Percentiles rank a stretch among this genome's conserved stretches.
phyloP scores from a whole-genome alignment of 2,113 vertebrate species.

The Ameiurus melas region DNA sequence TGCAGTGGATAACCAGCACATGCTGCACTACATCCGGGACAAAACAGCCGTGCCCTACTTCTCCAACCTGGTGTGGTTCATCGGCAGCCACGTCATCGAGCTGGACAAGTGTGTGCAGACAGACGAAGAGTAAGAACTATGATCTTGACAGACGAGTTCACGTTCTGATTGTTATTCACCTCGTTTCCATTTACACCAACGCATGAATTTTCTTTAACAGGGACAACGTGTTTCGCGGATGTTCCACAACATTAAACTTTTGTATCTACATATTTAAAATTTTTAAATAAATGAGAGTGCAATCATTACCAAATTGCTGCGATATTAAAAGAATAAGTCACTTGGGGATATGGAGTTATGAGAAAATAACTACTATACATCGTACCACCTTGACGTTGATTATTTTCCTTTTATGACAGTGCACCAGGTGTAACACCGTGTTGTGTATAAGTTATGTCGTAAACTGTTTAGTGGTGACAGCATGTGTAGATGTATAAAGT shows the following conservation, averaged over 20 bases:
- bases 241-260: neutral
- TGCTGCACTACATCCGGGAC: conserved; percentile 98
- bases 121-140: conserved; percentile 91
- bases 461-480: neutral
- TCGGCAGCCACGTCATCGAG: conserved; percentile 96
- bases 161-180: neutral
- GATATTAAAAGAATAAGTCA: neutral
- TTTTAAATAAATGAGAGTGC: neutral
- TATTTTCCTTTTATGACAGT: neutral
- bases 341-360: too few species aligned
- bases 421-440: neutral
- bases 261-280: too few species aligned
- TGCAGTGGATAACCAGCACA: conserved; percentile 97
- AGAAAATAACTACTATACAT: neutral
- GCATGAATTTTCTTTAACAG: neutral
- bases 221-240: neutral
- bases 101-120: conserved; percentile 98
- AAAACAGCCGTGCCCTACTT: conserved; percentile 98
- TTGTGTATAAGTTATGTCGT: neutral
- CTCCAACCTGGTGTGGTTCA: conserved; percentile 99
- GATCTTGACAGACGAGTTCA: neutral
- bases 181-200: neutral
- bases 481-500: neutral
- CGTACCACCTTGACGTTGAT: neutral
- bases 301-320: neutral